These are phyloP conservation scores for Gymnobelideus leadbeateri DNA, from an alignment of 2,113 vertebrate genomes.

Conservation along the genomic window DNA sequence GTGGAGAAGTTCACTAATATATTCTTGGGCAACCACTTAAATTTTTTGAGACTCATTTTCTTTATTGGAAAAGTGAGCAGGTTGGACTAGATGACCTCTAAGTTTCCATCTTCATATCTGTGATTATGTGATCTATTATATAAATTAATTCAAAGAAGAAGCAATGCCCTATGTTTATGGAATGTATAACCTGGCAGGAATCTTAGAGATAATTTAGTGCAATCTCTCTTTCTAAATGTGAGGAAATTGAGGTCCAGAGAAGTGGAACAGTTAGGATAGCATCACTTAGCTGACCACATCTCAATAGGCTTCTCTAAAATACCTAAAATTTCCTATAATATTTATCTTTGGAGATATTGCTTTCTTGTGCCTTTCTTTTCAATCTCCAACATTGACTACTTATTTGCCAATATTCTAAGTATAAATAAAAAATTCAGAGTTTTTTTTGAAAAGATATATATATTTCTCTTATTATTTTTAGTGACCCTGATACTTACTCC, in stretches of 20 bases:
- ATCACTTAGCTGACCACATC: not conserved
- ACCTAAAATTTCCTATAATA: not conserved
- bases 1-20: not conserved
- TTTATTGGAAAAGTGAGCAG: not conserved
- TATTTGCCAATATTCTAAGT: not conserved
- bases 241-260: not conserved
- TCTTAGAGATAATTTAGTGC: not conserved
- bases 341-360: not conserved
- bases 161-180: not conserved
- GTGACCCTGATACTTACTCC: not conserved
- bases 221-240: not conserved
- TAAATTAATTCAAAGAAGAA: not conserved
- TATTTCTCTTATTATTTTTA: not conserved
- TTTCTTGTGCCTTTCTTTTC: not conserved
- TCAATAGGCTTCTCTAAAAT: not conserved
- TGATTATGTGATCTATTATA: not conserved
- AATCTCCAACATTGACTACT: not conserved
- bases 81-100: not conserved
- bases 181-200: not conserved
- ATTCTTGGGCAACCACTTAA: not conserved
- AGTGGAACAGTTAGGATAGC: not conserved
- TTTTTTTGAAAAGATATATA: not conserved
- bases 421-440: not conserved
- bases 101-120: not conserved
- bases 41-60: not conserved